Evolutionary conservation across 2,888 invertebrate species (phyloP), one percentile per base, ranked within the genome.

Genomic region (Oscheius onirici): DNA sequence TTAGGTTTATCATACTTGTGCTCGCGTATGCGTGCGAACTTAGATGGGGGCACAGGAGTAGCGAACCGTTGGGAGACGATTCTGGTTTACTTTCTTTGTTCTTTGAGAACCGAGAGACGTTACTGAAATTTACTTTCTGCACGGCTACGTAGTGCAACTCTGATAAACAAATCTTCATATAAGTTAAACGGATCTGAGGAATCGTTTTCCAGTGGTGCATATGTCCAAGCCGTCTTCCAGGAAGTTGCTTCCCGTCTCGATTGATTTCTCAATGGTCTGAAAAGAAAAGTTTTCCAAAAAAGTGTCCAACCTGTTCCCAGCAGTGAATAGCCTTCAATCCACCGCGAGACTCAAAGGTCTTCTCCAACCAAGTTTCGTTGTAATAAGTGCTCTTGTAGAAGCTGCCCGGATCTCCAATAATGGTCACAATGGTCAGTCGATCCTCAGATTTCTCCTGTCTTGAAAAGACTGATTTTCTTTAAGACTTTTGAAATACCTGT

Each of bases 361-460:
- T 72, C 46, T 78, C 77, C 8, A 77, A 66, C 78, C 78, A 81
- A 1, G 65, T 69, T n/a, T 75, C 54, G 49, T 79, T 79, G 66
- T 73, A 60, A 41, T 81, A 81, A 0, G 77, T 79, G 5, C 75
- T 77, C 46, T 69, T 52, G 70, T 81, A 81, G 73, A 74, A 81
- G 41, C 74, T 72, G 54, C 76, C 81, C 0, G 81, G 81, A 69
- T 81, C 81, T 26, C 76, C 72, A 24, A 75, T 71, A n/a, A 81
- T 49, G 1, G 79, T 76, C 24, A 73, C 77, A 13, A 81, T 73
- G 1, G 76, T 73, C 0, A 77, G 58, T 13, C 71, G 73, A 11
- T 76, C 44, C 1, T 63, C 41, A 6, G 10, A 13, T 5, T 52
- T 52, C 2, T 66, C 66, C 1, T 66, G 28, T 55, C 66, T 66